Conservation (phyloP, 1,140 invertebrate genomes). For the Vanessa atalanta region DNA sequence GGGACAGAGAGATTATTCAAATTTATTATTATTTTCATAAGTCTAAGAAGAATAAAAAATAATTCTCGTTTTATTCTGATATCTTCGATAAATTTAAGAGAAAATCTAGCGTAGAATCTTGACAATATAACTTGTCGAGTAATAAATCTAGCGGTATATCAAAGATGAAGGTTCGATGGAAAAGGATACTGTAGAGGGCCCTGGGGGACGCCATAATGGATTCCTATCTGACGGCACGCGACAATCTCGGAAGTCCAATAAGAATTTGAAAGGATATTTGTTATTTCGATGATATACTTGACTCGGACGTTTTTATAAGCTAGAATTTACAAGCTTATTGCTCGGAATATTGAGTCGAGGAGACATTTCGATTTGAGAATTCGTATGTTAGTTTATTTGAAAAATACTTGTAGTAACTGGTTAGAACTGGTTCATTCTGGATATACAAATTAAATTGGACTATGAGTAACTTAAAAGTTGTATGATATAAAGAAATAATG, state of each 20-base stretch:
- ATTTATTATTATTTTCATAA: too few species aligned
- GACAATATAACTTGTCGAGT: background rate
- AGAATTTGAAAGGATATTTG: constrained; percentile 4
- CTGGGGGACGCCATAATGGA: constrained; percentile 10
- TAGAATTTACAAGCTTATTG: constrained; percentile 1
- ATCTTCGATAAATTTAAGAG: background rate
- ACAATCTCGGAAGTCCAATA: constrained; percentile 15
- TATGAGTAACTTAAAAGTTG: too few species aligned
- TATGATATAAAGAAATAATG: too few species aligned
- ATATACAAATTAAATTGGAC: too few species aligned
- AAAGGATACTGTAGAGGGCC: constrained; percentile 6
- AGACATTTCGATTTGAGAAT: background rate
- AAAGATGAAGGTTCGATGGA: constrained; percentile 21
- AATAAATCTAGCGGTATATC: constrained; percentile 24
- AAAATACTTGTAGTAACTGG: background rate
- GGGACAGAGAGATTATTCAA: too few species aligned
- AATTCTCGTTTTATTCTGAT: too few species aligned
- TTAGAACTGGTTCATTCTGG: background rate
- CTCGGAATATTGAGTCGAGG: background rate
- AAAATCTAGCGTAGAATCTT: background rate
- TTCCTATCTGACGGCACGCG: constrained; percentile 9
- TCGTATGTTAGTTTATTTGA: background rate
- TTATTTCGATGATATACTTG: constrained; percentile 14
- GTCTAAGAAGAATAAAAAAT: too few species aligned
- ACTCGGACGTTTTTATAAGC: constrained; percentile 7